Percentiles rank a stretch among this genome's conserved stretches.
phyloP scores from a whole-genome alignment of 2,888 invertebrate genomes.

The Iselma pallidipennis region DNA sequence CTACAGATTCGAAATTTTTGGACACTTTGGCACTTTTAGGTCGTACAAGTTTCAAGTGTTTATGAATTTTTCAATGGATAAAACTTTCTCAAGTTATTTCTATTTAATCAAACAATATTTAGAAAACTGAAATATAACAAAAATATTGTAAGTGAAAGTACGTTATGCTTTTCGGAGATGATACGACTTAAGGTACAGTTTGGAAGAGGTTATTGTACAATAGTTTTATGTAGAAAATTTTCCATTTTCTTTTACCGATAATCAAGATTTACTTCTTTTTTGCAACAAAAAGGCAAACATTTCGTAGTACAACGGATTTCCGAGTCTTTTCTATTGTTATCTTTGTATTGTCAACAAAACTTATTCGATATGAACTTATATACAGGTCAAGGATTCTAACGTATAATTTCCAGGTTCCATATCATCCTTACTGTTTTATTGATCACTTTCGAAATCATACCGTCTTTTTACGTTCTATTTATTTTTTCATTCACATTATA shows the following conservation, averaged over 20 bases:
- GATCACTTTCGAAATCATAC: not conserved
- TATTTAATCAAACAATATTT: slow-evolving; percentile 15
- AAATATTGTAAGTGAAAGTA: slow-evolving; percentile 1
- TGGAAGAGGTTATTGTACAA: not conserved
- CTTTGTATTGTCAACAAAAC: not conserved
- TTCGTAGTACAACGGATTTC: not conserved
- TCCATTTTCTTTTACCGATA: not conserved
- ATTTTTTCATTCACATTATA: no score
- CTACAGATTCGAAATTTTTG: slow-evolving; percentile 8
- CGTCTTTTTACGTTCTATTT: no score
- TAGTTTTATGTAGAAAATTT: not conserved
- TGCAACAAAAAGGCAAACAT: not conserved
- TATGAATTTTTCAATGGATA: slow-evolving; percentile 14
- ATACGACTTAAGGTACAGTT: no score
- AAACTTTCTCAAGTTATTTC: slow-evolving; percentile 8
- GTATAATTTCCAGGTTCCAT: not conserved
- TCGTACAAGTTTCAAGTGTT: slow-evolving; percentile 13
- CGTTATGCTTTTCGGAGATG: no score
- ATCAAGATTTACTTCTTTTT: not conserved
- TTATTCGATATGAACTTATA: not conserved
- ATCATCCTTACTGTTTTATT: not conserved
- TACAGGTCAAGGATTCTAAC: not conserved
- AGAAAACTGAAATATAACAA: slow-evolving; percentile 5
- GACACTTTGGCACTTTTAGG: slow-evolving; percentile 2
- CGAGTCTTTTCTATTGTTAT: not conserved